These are phyloP conservation scores for Dasysyrphus albostriatus DNA, from an alignment of 2,888 invertebrate genomes.

Conservation along the genomic window DNA sequence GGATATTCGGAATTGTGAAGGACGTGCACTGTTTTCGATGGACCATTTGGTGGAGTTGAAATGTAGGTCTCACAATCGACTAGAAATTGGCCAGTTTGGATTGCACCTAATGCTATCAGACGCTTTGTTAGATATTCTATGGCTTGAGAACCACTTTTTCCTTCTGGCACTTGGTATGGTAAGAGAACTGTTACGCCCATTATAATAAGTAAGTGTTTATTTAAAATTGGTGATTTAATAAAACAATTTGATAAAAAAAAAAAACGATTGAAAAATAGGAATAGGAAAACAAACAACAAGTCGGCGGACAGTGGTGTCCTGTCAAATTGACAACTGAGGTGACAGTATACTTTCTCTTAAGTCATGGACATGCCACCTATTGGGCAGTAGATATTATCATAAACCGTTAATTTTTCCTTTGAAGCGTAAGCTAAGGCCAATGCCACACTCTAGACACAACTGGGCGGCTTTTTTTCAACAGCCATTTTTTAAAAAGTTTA, in stretches of 20 bases:
- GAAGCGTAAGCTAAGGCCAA: too few species aligned
- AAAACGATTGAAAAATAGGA: not conserved
- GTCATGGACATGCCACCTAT: not conserved
- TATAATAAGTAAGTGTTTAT: constrained; percentile 1
- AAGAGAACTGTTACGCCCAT: constrained; percentile 86
- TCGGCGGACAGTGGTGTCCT: not conserved
- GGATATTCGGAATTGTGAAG: constrained; percentile 98
- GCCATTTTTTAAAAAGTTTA: too few species aligned
- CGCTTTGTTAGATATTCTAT: constrained; percentile 94
- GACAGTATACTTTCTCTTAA: not conserved
- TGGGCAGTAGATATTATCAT: not conserved
- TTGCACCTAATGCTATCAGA: constrained; percentile 93
- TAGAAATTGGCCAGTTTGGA: constrained; percentile 94
- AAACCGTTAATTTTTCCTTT: not conserved
- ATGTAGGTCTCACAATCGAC: constrained; percentile 98
- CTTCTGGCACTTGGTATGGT: constrained; percentile 94
- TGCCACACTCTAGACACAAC: too few species aligned
- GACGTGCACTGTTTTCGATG: constrained; percentile 94
- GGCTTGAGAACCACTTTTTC: constrained; percentile 94
- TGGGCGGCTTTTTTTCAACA: too few species aligned
- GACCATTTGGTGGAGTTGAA: constrained; percentile 88
- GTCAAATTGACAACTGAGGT: not conserved
- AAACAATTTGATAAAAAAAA: not conserved
- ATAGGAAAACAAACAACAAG: not conserved
- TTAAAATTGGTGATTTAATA: not conserved